phyloP scores from a whole-genome alignment of 1,140 invertebrate species.

The Macrosteles quadrilineatus region DNA sequence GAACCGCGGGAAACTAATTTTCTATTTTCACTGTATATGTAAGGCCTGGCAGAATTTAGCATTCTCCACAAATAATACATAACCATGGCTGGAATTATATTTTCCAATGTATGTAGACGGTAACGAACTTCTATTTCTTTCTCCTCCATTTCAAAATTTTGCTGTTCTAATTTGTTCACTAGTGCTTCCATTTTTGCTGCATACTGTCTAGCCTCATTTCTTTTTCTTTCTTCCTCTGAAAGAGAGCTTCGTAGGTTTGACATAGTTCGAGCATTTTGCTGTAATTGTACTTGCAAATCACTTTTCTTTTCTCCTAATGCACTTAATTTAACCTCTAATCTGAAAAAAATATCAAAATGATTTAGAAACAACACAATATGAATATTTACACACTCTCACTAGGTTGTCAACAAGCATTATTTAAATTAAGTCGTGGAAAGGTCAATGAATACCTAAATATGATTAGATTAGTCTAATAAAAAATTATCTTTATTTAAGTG shows the following conservation, averaged over 20 bases:
- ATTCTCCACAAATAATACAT: conserved; percentile 59
- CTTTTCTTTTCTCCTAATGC: conserved; percentile 43
- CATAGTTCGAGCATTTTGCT: conserved; percentile 36
- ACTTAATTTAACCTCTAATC: conserved; percentile 43
- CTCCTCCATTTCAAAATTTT: conserved; percentile 58
- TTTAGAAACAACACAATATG: neutral
- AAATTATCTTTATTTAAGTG: too few species aligned
- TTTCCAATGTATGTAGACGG: conserved; percentile 62
- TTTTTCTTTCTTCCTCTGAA: conserved; percentile 39
- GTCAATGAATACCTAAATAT: too few species aligned
- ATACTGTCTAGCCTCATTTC: conserved; percentile 39
- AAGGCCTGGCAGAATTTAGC: conserved; percentile 31
- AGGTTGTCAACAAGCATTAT: too few species aligned
- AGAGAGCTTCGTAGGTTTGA: conserved; percentile 34
- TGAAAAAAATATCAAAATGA: conserved; percentile 39
- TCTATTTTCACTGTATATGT: neutral
- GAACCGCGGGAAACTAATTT: neutral
- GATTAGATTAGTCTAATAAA: too few species aligned
- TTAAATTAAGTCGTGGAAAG: too few species aligned
- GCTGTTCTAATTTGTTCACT: conserved; percentile 56
- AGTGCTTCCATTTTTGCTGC: conserved; percentile 38
- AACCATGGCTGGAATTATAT: conserved; percentile 64
- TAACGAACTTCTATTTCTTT: conserved; percentile 59
- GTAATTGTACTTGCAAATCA: conserved; percentile 41
- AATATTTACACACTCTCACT: too few species aligned